A percentile compares a stretch with the other conserved stretches of the same genome.
Evolutionary conservation across 1,140 invertebrate genomes (phyloP).

Genomic region (Dendroctonus valens): DNA sequence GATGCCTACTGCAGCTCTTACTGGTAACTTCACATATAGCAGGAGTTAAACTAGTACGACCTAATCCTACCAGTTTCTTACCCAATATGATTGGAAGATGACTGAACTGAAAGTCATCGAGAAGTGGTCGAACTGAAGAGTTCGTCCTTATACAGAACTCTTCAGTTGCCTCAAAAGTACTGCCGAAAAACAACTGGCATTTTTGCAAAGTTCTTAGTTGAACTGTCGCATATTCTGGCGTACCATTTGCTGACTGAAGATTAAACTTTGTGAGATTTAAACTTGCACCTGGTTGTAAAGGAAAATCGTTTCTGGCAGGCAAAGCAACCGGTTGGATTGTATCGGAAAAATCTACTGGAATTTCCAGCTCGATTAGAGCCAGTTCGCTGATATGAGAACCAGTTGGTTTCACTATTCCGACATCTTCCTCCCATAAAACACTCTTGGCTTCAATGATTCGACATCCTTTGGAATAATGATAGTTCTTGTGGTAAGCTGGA

Average conservation of each 20-base stretch:
- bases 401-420: neutral
- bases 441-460: neutral
- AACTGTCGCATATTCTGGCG: neutral
- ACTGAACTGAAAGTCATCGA: too few species aligned
- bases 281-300: neutral
- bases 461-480: conserved; percentile 2
- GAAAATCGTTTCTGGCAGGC: neutral
- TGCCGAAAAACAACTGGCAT: neutral
- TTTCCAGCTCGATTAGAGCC: neutral
- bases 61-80: neutral
- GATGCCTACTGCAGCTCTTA: neutral
- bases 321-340: neutral
- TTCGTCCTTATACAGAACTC: neutral
- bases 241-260: neutral
- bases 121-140: neutral
- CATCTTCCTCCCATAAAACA: neutral
- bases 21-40: neutral
- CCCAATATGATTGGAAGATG: conserved; percentile 1
- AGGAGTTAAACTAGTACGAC: neutral
- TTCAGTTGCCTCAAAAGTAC: neutral
- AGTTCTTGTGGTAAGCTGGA: neutral
- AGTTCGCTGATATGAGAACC: neutral
- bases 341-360: neutral
- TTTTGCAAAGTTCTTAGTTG: neutral
- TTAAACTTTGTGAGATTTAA: neutral